These are phyloP conservation scores for Odontomyia ornata DNA, from an alignment of 2,888 invertebrate genomes.

Conservation along the genomic window DNA sequence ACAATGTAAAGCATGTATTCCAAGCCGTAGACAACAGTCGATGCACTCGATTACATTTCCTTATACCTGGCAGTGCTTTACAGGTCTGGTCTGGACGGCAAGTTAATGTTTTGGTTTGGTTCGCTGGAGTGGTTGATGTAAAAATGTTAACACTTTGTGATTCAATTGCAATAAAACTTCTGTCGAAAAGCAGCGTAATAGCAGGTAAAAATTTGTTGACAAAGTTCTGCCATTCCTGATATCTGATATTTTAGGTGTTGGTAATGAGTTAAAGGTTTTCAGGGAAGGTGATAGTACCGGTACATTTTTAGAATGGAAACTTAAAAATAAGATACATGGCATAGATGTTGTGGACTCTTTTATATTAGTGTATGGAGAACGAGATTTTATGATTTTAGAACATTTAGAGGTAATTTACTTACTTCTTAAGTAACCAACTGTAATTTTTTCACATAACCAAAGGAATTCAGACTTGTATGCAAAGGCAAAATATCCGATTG, in stretches of 20 bases:
- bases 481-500: conserved; percentile 69
- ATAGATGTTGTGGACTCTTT: conserved; percentile 57
- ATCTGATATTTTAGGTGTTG: conserved; percentile 51
- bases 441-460: background rate
- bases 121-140: background rate
- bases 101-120: conserved; percentile 2
- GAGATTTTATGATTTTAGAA: conserved; percentile 64
- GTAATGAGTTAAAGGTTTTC: conserved; percentile 52
- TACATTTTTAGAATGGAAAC: conserved; percentile 46
- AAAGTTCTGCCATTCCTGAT: background rate
- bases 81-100: too few species aligned
- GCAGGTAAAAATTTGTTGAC: conserved; percentile 12
- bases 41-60: background rate
- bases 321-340: conserved; percentile 70
- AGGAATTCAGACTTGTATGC: conserved; percentile 41
- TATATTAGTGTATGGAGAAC: conserved; percentile 69
- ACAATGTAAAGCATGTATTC: too few species aligned
- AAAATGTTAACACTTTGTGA: conserved; percentile 29
- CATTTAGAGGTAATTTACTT: conserved; percentile 35
- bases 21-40: too few species aligned
- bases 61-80: conserved; percentile 7
- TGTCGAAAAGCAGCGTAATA: background rate
- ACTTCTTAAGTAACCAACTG: conserved; percentile 48
- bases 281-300: background rate
- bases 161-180: conserved; percentile 24